Base-by-base conservation (phyloP, 2,797 vertebrate genomes). In the Enteromius fasciolatus region DNA sequence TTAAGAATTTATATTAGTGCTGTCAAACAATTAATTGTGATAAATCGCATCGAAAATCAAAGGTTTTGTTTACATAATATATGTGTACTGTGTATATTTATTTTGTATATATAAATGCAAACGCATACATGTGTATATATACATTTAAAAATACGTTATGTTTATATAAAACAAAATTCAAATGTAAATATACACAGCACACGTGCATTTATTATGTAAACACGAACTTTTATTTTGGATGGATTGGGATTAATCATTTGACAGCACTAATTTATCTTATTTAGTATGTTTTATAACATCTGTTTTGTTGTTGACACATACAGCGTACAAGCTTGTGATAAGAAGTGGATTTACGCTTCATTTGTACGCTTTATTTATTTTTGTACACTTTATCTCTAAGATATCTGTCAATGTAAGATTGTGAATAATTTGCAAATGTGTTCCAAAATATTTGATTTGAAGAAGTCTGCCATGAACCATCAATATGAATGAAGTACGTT, bases 241-340 rank as follows among this genome's bases (percentile, higher is more conserved):
- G 18, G 41, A 41, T 12, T 44, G 41, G 7, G 50, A 52, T 52
- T 52, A 54, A n/a, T 54, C 2, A 7, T 52, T 52, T 52, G 50
- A 52, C 50, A 20, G 17, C 50, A 54, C 7, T 54, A 54, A 61
- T 39, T 25, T 15, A 3, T 44, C 54, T 74, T 68, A 36, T 54
- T 36, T 74, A 39, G 31, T n/a, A 54, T 0, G 31, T 73, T 74
- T 57, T 57, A 74, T 3, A 54, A 54, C 48, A 57, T 57, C 50
- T 57, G 18, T 54, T 54, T 74, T 73, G 48, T 73, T 52, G 48
- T 33, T 73, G 69, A 5, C 14, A 28, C 25, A 63, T 63, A 23
- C 12, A 20, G 15, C 31, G 18, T 20, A 36, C 28, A 36, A 7
- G 20, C 17, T 25, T 50, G 44, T 50, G 44, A 50, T 31, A 50